Evolutionary conservation across 2,888 invertebrate species (phyloP).

Genomic region (Strigamia crassipes): DNA sequence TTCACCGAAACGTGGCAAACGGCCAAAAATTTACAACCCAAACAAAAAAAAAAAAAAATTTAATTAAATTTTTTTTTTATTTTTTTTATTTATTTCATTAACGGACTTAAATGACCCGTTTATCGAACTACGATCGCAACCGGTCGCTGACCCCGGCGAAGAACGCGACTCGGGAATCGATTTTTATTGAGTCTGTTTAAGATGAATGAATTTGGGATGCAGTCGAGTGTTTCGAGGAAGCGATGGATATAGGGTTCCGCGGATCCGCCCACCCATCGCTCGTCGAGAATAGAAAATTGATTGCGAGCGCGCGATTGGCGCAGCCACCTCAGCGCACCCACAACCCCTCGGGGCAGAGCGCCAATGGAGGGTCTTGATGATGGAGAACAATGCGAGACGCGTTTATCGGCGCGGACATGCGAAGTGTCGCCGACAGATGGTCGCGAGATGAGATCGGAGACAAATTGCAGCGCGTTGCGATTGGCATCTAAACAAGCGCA

Average conservation of each 20-base stretch:
- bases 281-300: conserved; percentile 29
- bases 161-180: too few relatives aligned
- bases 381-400: conserved; percentile 18
- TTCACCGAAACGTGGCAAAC: background rate
- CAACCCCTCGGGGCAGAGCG: conserved; percentile 33
- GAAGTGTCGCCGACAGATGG: conserved; percentile 5
- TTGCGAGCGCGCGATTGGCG: background rate
- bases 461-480: background rate
- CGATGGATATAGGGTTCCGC: conserved; percentile 25
- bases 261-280: conserved; percentile 24
- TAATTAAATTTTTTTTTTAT: too few relatives aligned
- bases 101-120: conserved; percentile 1
- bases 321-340: conserved; percentile 32
- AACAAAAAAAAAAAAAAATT: background rate
- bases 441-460: background rate
- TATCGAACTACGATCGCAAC: background rate
- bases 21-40: background rate
- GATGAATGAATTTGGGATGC: background rate
- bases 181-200: background rate
- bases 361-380: conserved; percentile 5
- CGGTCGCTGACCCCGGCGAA: background rate
- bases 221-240: conserved; percentile 28
- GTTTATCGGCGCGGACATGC: background rate
- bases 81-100: too few relatives aligned
- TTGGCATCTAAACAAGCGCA: background rate